Evolutionary conservation across 2,113 vertebrate genomes (phyloP), one percentile per base, ranked within the genome.

Genomic region (Cariama cristata): DNA sequence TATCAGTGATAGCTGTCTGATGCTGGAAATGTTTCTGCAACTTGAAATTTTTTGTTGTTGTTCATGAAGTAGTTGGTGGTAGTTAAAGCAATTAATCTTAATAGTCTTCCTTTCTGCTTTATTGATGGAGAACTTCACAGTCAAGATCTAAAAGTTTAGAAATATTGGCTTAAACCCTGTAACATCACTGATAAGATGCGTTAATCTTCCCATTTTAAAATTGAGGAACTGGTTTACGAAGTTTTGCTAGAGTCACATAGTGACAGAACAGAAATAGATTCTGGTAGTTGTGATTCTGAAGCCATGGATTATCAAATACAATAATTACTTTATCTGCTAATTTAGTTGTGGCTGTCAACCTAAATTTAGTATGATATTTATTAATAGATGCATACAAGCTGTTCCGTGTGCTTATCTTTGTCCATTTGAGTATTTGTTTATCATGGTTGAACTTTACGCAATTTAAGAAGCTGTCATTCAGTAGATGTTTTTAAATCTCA

Each of bases 361-460:
- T 86, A 73, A 80, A 94, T 95, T 92, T 77, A 77, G 42, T 67
- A 42, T 64, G 12, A 6, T 90, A 40, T 82, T 90, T 90, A 69
- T 83, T 90, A 86, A 83, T 94, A 97, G 88, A 79, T 94, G 82
- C 86, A 38, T 83, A 59, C 85, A 88, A 49, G 59, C 71, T 93
- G 33, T 77, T 94, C 75, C 2, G 0, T 90, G 32, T 74, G 75
- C 47, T 95, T 50, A 69, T 84, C 79, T 97, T 95, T 90, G 85
- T 97, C 92, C 82, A 79, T 85, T 92, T 95, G 86, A 88, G 74
- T 90, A 88, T 94, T 93, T 96, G 79, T 97, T 96, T 97, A 80
- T 95, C 90, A 93, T 94, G 97, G 92, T 94, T 97, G 93, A 96
- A 93, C 97, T 95, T 97, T 93, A 86, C 1, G 2, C 69, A 79